Base-by-base conservation (phyloP, 2,888 invertebrate species). In the Neoaliturus tenellus region DNA sequence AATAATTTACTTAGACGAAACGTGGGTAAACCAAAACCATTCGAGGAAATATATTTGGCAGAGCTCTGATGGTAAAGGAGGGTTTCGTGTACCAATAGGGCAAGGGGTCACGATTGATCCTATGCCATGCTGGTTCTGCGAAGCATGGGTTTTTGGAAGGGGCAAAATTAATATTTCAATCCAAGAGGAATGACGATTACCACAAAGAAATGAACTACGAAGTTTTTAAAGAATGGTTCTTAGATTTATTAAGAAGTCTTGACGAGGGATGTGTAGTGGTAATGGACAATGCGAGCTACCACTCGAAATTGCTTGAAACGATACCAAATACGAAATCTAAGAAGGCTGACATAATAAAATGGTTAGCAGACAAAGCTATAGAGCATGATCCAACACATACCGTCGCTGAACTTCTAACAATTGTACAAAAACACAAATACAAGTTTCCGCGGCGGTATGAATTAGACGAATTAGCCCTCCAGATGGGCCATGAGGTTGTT, bases 21-120 rank as follows among this genome's bases (percentile, higher is more conserved):
- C 75, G 12, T 82, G 82, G 82, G 73, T 82, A 33, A 39, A 75
- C 75, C 75, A 75, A 20, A 75, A 75, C 48, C 41, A 44, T 44
- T 8, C 39, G 5, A 75, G 28, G 25, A 35, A 75, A 17, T 48
- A 48, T 17, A 48, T 48, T 48, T 48, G 48, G 48, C 8, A 48
- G 17, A 17, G 14, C n/a, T 48, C 48, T 14, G 48, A 48, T 14
- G 20, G n/a, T 25, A n/a, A 17, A 2, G 73, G 41, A 25, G 73
- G 73, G 2, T 28, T 78, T 3, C 35, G 35, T 2, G 51, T 78
- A 4, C 44, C 78, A 8, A 20, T 41, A n/a, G 41, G 71, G n/a
- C 2, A 71, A 71, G 23, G 71, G 71, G 1, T 17, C 17, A 4
- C 5, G 71, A 1, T 20, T 41, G 20, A 71, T 71, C 14, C n/a